phyloP scores from a whole-genome alignment of 1,140 invertebrate genomes.

The Mercenaria mercenaria region DNA sequence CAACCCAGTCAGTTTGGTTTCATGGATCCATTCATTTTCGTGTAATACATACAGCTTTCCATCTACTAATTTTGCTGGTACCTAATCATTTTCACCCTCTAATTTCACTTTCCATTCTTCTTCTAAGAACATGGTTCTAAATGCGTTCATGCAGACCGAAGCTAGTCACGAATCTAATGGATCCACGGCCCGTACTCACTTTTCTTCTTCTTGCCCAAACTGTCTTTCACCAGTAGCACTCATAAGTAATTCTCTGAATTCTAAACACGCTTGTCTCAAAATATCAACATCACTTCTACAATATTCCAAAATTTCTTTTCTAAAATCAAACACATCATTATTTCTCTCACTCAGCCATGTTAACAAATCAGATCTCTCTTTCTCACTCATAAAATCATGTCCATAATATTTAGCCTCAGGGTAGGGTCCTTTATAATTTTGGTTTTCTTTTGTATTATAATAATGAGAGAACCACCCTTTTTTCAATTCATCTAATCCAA shows the following conservation, averaged over 20 bases:
- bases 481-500: constrained; percentile 49
- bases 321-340: constrained; percentile 62
- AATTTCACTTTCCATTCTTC: too few relatives aligned
- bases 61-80: constrained; percentile 5
- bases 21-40: too few relatives aligned
- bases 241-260: constrained; percentile 59
- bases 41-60: too few relatives aligned
- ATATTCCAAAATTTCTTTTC: constrained; percentile 59
- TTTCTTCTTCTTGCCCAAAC: not conserved
- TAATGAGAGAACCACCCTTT: constrained; percentile 61
- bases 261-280: constrained; percentile 57
- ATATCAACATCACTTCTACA: constrained; percentile 58
- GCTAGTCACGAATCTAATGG: constrained; percentile 53
- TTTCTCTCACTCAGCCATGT: not conserved
- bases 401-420: not conserved
- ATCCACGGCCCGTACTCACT: constrained; percentile 32
- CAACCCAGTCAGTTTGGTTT: too few relatives aligned
- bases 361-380: not conserved
- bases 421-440: not conserved
- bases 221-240: constrained; percentile 16
- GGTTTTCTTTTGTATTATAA: constrained; percentile 30
- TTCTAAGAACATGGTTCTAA: too few relatives aligned
- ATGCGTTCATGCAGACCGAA: too few relatives aligned
- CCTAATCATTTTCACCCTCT: not conserved
- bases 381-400: not conserved